Percentiles rank a stretch among this genome's conserved stretches.
Evolutionary conservation across 2,113 vertebrate genomes (phyloP).

Genomic region (Choloepus hoffmanni): DNA sequence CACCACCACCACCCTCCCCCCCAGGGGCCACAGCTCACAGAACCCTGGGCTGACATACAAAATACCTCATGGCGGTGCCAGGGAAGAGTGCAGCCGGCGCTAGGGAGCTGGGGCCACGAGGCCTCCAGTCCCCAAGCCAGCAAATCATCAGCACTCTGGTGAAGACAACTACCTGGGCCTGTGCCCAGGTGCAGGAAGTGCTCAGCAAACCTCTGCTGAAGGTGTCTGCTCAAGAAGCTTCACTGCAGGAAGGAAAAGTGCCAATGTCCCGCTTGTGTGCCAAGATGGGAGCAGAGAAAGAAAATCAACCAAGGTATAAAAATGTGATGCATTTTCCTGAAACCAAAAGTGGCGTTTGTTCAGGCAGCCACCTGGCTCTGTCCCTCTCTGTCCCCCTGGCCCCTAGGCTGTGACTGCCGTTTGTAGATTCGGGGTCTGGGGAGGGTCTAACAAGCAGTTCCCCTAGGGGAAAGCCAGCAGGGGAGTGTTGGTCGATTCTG

Average conservation of each 20-base stretch:
- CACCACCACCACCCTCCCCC: too few relatives aligned
- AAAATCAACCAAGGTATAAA: not conserved
- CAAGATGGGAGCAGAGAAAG: not conserved
- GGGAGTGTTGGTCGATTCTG: accelerated
- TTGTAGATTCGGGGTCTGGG: not conserved
- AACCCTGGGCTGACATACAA: accelerated
- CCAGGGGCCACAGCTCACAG: not conserved
- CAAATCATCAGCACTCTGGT: accelerated
- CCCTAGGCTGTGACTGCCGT: not conserved
- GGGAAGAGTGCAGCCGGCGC: accelerated
- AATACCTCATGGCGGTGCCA: not conserved
- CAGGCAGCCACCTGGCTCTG: not conserved
- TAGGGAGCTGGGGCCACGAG: not conserved
- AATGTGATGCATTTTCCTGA: not conserved
- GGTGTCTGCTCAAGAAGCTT: not conserved
- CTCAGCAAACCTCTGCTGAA: not conserved
- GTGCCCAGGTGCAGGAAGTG: not conserved
- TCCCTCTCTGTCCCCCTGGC: not conserved
- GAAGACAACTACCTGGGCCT: not conserved
- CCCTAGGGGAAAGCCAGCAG: not conserved
- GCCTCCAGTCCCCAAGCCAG: not conserved
- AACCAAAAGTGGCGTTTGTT: not conserved
- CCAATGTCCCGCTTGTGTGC: accelerated
- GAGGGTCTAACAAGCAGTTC: not conserved
- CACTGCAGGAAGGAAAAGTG: not conserved